Evolutionary conservation across 2,797 vertebrate species (phyloP), one percentile per base, ranked within the genome.

Genomic region (Sciaenops ocellatus): DNA sequence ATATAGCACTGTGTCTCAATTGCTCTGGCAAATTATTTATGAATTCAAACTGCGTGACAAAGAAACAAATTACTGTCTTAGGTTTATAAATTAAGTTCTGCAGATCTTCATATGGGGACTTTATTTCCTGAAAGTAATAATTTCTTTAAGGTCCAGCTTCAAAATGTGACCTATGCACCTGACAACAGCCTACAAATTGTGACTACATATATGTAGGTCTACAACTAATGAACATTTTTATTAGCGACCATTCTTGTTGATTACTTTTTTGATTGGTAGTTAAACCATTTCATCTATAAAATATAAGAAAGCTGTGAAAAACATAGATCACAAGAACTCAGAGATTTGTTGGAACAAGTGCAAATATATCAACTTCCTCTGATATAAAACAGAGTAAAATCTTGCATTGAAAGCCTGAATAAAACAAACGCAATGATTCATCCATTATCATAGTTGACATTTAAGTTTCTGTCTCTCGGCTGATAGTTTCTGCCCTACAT

Each of bases 1-100:
- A 84, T 65, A 73, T 46, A 63, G 62, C 86, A 69, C 63, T 47
- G 34, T 51, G 48, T 73, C 73, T 71, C 60, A 61, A 78, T 73
- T 41, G 63, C 57, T 83, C n/a, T 0, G 73, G 54, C 47, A 70
- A 83, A 86, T 88, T 82, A 87, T 79, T 86, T 77, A 90, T 79
- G 44, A 78, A 82, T 81, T 78, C 61, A 83, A 80, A 80, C 28
- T 56, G 78, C 7, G 28, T 55, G 46, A 76, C 68, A 73, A 38
- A 41, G 55, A 83, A 82, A 65, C 66, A 71, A 77, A 85, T 84
- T 26, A 65, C 55, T 59, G 70, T 83, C 60, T 63, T 26, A 38
- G 10, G 47, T 26, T 62, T 44, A 60, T 48, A 28, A 60, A 72
- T 63, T 26, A 51, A 16, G 20, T 34, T 57, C 4, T 41, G 54